phyloP scores from a whole-genome alignment of 1,140 invertebrate species.

The Fopius arisanus region DNA sequence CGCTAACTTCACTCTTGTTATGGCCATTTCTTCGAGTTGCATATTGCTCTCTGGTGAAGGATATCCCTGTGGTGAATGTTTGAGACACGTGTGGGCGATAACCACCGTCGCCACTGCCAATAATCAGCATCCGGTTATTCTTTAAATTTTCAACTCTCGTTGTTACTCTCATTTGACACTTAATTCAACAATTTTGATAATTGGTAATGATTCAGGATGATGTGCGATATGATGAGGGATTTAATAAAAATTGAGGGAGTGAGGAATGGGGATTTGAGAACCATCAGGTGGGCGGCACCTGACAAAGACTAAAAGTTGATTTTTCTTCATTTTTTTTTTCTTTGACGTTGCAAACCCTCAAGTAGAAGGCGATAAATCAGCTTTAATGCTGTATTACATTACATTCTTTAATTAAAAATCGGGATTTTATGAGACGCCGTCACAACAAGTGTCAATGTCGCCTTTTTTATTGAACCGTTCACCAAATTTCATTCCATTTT shows the following conservation, averaged over 20 bases:
- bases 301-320: slow-evolving; percentile 36
- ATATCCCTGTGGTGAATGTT: slow-evolving; percentile 7
- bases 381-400: slow-evolving; percentile 49
- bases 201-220: background rate
- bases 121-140: slow-evolving; percentile 13
- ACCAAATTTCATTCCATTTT: background rate
- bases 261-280: slow-evolving; percentile 18
- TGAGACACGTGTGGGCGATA: slow-evolving; percentile 20
- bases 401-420: slow-evolving; percentile 59
- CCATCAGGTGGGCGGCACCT: slow-evolving; percentile 31
- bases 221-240: background rate
- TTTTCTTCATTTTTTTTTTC: slow-evolving; percentile 1
- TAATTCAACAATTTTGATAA: slow-evolving; percentile 5
- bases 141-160: slow-evolving; percentile 3
- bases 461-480: slow-evolving; percentile 37
- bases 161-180: slow-evolving; percentile 5
- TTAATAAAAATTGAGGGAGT: background rate
- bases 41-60: slow-evolving; percentile 6
- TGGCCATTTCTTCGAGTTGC: background rate
- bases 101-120: background rate
- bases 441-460: slow-evolving; percentile 35
- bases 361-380: slow-evolving; percentile 48
- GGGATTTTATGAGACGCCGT: slow-evolving; percentile 47
- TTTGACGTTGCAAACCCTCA: slow-evolving; percentile 35
- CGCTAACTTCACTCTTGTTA: slow-evolving; percentile 51